phyloP scores from a whole-genome alignment of 1,140 invertebrate species.

The Calosoma granatense region DNA sequence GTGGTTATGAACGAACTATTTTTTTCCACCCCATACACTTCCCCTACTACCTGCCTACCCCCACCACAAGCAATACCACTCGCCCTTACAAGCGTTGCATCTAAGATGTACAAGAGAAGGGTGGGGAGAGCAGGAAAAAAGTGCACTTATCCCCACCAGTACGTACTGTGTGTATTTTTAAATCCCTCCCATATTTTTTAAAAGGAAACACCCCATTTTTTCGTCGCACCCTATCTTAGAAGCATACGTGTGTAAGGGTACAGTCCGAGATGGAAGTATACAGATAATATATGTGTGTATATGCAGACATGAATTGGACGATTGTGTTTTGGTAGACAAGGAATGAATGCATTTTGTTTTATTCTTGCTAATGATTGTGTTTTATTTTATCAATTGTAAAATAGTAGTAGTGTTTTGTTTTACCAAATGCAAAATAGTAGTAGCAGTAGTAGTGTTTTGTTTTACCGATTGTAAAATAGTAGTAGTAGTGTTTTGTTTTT shows the following conservation, averaged over 20 bases:
- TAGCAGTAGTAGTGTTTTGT: no score
- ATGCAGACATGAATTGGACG: no score
- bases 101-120: constrained; percentile 14
- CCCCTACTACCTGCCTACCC: constrained; percentile 10
- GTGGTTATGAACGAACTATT: neutral
- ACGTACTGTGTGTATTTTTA: constrained; percentile 14
- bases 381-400: no score
- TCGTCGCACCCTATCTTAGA: constrained; percentile 8
- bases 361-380: no score
- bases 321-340: no score
- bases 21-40: constrained; percentile 1
- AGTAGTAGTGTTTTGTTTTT: no score
- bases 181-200: constrained; percentile 19
- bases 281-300: no score
- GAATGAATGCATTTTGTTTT: no score
- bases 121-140: constrained; percentile 1
- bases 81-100: neutral
- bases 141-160: constrained; percentile 11
- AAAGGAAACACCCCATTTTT: constrained; percentile 20
- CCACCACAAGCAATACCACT: constrained; percentile 4
- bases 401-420: no score
- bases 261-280: no score
- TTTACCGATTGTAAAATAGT: no score
- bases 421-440: no score
- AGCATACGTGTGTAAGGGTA: neutral